Evolutionary conservation across 2,888 invertebrate genomes (phyloP).

Genomic region (Tetranychus truncatus): DNA sequence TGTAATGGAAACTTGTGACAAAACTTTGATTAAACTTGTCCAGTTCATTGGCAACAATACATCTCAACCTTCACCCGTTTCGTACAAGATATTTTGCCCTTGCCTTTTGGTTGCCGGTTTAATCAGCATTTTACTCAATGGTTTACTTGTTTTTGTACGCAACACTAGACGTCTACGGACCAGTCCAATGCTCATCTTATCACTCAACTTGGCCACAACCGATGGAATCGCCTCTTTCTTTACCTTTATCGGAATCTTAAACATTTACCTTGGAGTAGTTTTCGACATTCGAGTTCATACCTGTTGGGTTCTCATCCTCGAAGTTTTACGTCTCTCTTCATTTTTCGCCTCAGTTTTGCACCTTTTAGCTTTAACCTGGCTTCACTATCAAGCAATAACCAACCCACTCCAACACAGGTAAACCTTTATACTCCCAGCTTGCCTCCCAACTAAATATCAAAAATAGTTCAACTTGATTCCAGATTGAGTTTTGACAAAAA

Average conservation of each 20-base stretch:
- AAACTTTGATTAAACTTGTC: background rate
- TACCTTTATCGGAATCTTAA: conserved; percentile 39
- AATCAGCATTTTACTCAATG: conserved; percentile 19
- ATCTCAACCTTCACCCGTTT: background rate
- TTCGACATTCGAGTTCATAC: conserved; percentile 27
- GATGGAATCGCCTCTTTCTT: conserved; percentile 41
- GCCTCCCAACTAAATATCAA: background rate
- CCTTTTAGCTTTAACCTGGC: conserved; percentile 44
- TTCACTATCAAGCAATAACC: conserved; percentile 47
- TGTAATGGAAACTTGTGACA: background rate
- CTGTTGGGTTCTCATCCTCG: conserved; percentile 31
- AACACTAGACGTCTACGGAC: conserved; percentile 8
- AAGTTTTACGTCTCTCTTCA: conserved; percentile 40
- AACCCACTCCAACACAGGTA: conserved; percentile 41
- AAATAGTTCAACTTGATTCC: background rate
- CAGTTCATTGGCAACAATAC: background rate
- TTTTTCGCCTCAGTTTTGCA: conserved; percentile 46
- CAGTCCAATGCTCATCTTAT: conserved; percentile 40
- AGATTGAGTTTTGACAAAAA: background rate
- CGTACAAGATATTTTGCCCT: background rate
- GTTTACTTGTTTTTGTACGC: conserved; percentile 17
- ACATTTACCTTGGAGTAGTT: conserved; percentile 38
- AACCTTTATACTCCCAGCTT: background rate
- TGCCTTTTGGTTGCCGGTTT: conserved; percentile 10
- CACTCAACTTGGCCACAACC: conserved; percentile 42